Evolutionary conservation across 2,113 vertebrate genomes (phyloP), one percentile per base, ranked within the genome.

Genomic region (Poecile atricapillus): DNA sequence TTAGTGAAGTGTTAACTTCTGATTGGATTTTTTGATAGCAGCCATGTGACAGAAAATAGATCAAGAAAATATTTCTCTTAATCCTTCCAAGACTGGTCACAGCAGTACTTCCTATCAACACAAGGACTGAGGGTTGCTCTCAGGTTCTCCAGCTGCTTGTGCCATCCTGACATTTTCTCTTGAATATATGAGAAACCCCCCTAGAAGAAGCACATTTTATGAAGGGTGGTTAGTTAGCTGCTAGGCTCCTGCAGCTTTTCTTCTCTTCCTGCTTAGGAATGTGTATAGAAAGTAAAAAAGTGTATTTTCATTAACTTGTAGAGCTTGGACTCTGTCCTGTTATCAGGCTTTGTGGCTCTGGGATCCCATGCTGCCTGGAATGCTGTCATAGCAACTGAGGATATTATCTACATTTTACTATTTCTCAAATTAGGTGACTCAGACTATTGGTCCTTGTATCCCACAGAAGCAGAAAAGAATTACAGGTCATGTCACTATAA

Each of bases 361-460:
- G 67, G 49, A 81, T 90, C 59, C 50, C 44, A 59, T 3, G 0
- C 52, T 93, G 39, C 46, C 58, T 87, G 71, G 65, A 53, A 71
- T 79, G 93, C 93, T 95, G 90, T 92, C 92, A 92, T 92, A 90
- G 87, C 74, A 94, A 65, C 93, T 76, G 52, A 50, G 24, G 18
- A 14, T 83, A 63, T 86, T 90, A 78, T 56, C 82, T 33, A n/a
- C 31, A 35, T 87, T 50, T 63, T 86, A 63, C 74, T 87, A 63
- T 91, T 93, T 83, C 68, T 87, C 41, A 90, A 68, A 91, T 91
- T 79, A 79, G 22, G 52, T 31, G 78, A 94, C 68, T 84, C 94
- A 92, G 67, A 56, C 27, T 59, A 15, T 86, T 68, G 83, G 85
- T 86, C 50, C 22, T 69, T 20, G 31, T 28, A 80, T 77, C 47